Conservation (phyloP, 2,113 vertebrate species). For the Octodon degus region DNA sequence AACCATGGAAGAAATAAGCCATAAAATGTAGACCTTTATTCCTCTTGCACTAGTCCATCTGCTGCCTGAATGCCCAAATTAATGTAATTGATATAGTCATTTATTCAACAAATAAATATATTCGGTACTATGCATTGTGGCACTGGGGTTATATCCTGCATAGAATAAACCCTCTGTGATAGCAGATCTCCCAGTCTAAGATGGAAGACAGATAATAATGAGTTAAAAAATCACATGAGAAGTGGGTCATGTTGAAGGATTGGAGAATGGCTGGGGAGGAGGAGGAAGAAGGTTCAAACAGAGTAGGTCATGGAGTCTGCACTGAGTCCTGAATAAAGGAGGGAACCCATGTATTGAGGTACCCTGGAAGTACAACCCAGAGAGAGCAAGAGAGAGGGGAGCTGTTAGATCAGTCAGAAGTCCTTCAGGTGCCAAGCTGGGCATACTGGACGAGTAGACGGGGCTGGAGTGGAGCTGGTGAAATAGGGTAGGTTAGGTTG, state of each 20-base stretch:
- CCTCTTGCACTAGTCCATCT: neutral
- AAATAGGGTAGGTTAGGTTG: neutral
- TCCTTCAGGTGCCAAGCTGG: neutral
- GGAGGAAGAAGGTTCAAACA: neutral
- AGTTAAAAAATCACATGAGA: neutral
- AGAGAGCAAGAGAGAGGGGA: neutral
- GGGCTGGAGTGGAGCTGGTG: neutral
- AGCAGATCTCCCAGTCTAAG: neutral
- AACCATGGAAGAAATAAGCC: conserved; percentile 46
- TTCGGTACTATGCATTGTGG: neutral
- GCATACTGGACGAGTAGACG: neutral
- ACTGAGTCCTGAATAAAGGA: neutral
- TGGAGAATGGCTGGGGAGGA: neutral
- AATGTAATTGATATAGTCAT: neutral
- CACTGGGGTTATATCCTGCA: neutral
- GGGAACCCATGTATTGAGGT: neutral
- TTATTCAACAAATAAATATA: neutral
- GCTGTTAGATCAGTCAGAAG: neutral
- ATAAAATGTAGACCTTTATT: neutral
- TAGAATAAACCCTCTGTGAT: neutral
- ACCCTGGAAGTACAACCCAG: neutral
- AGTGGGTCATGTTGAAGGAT: neutral
- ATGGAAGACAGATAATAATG: neutral
- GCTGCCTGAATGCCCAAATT: neutral
- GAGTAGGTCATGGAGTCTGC: neutral